These are phyloP conservation scores for Coracias cyanogaster DNA, from an alignment of 2,797 vertebrate genomes.

Conservation along the genomic window DNA sequence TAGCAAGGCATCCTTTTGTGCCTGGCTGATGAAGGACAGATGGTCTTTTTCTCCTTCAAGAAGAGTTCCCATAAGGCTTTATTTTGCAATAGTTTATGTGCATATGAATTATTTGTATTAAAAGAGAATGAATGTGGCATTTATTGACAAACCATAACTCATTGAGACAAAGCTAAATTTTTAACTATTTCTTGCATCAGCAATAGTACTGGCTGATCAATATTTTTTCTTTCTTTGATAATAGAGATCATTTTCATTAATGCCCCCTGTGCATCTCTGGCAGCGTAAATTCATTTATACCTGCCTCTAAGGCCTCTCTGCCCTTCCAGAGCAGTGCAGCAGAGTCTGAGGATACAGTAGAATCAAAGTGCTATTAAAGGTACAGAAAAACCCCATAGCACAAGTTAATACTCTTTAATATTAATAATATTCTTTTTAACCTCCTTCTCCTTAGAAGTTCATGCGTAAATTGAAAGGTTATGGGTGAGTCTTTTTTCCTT, in stretches of 20 bases:
- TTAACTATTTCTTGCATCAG: neutral
- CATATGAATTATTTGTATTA: constrained; percentile 13
- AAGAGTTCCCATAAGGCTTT: neutral
- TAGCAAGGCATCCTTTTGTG: neutral
- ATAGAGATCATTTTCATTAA: neutral
- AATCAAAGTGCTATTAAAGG: neutral
- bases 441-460: neutral
- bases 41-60: constrained; percentile 38
- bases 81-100: neutral
- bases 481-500: neutral
- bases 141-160: neutral
- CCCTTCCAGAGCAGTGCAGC: neutral
- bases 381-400: neutral
- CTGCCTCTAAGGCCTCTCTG: neutral
- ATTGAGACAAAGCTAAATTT: neutral
- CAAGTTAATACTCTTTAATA: neutral
- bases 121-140: neutral
- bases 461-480: neutral
- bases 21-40: neutral
- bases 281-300: neutral
- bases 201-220: fast-evolving
- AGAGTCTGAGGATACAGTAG: neutral
- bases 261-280: neutral
- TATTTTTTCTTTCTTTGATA: neutral
- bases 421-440: neutral